phyloP scores from a whole-genome alignment of 2,113 vertebrate genomes.

The Phycodurus eques region DNA sequence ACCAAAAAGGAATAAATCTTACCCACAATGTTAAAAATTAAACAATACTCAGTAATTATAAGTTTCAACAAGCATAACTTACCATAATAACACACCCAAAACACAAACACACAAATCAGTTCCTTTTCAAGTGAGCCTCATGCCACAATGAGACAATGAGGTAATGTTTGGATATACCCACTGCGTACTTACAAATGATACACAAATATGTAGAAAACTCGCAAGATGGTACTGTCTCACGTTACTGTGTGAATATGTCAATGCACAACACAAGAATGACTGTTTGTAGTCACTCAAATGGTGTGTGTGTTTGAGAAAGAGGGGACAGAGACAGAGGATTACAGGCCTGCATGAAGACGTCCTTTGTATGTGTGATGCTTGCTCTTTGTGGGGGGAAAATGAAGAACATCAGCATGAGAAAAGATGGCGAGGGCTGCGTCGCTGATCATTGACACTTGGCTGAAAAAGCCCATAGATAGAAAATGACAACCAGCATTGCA shows the following conservation, averaged over 20 bases:
- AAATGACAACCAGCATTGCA: constrained; percentile 69
- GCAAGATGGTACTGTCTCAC: constrained; percentile 11
- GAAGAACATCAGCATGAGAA: constrained; percentile 86
- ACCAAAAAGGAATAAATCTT: background rate
- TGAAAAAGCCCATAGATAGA: constrained; percentile 66
- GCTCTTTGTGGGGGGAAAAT: constrained; percentile 75
- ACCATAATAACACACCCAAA: constrained; percentile 5
- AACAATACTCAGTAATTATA: constrained; percentile 14
- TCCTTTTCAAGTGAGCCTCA: constrained; percentile 29
- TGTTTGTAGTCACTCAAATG: constrained; percentile 50
- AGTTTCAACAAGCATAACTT: constrained; percentile 21
- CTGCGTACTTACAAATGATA: constrained; percentile 17
- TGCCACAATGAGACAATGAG: constrained; percentile 25
- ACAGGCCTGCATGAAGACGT: constrained; percentile 72
- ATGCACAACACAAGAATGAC: constrained; percentile 55
- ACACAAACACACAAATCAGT: constrained; percentile 25
- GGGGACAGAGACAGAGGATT: constrained; percentile 50
- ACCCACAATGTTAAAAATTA: background rate
- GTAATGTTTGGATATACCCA: constrained; percentile 43
- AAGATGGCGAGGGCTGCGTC: constrained; percentile 73
- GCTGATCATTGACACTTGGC: constrained; percentile 68
- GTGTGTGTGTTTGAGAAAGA: constrained; percentile 19
- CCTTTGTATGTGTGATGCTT: constrained; percentile 79
- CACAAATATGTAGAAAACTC: constrained; percentile 15
- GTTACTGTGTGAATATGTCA: constrained; percentile 20